A percentile compares a stretch with the other conserved stretches of the same genome.
These are phyloP conservation scores for Orientallactaga bullata DNA, from an alignment of 2,113 vertebrate genomes.

Conservation along the genomic window DNA sequence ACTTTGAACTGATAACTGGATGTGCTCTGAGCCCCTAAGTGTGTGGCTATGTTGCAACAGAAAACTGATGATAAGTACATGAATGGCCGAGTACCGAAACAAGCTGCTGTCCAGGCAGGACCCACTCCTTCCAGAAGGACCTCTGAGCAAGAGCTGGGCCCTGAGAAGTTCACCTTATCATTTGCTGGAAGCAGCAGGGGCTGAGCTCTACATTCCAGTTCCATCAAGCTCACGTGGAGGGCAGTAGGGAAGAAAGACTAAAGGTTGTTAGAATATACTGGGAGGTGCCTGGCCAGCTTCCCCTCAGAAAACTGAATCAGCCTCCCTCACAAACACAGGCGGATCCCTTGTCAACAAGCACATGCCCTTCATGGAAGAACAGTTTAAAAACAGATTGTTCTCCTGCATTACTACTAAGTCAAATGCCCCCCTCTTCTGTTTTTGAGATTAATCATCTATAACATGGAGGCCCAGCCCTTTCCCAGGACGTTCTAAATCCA, in stretches of 20 bases:
- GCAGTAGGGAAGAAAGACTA: not conserved
- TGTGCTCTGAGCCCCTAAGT: not conserved
- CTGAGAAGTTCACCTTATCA: not conserved
- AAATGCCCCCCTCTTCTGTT: not conserved
- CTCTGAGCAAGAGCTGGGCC: not conserved
- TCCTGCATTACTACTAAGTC: not conserved
- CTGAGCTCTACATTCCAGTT: slow-evolving; percentile 13
- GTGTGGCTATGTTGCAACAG: not conserved
- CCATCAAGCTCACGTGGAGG: not conserved
- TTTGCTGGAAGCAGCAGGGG: not conserved
- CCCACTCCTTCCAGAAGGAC: not conserved
- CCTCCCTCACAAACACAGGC: not conserved
- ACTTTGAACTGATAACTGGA: not conserved
- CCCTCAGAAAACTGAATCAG: not conserved
- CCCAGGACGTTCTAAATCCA: not conserved
- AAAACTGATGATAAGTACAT: not conserved
- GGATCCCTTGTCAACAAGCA: not conserved
- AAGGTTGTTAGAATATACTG: not conserved
- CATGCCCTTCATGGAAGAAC: slow-evolving; percentile 65
- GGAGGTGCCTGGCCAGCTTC: not conserved
- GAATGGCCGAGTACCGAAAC: not conserved
- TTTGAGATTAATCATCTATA: slow-evolving; percentile 50
- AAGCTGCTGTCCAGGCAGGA: rapidly evolving
- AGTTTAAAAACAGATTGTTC: slow-evolving; percentile 57
- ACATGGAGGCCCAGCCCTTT: not conserved